These are phyloP conservation scores for Aphidius gifuensis DNA, from an alignment of 1,140 invertebrate genomes.

Conservation along the genomic window DNA sequence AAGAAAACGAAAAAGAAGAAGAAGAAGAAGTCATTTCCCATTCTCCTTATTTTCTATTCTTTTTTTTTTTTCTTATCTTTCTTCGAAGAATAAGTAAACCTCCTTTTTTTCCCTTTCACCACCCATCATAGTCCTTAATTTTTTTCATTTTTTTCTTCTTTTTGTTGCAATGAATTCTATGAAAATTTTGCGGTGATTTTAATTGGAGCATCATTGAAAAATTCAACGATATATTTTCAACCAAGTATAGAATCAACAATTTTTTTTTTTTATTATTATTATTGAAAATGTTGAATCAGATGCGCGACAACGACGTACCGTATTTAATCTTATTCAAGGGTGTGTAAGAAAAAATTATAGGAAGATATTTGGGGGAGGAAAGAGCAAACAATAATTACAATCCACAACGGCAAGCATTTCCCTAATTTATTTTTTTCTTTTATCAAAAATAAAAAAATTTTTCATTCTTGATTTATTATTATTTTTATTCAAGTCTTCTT, in stretches of 20 bases:
- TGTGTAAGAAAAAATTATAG: constrained; percentile 12
- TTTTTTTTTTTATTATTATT: too few relatives aligned
- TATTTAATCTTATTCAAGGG: constrained; percentile 10
- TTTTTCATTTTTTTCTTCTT: too few relatives aligned
- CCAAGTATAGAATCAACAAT: too few relatives aligned
- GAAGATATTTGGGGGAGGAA: constrained; percentile 1
- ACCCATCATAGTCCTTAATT: too few relatives aligned
- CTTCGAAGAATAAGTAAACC: not conserved
- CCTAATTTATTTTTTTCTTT: constrained; percentile 13
- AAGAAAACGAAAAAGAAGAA: not conserved
- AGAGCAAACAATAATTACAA: constrained; percentile 21
- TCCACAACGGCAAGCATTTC: constrained; percentile 15
- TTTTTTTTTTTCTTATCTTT: not conserved
- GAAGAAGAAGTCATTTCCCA: constrained; percentile 5
- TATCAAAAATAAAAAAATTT: not conserved
- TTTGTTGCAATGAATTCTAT: too few relatives aligned
- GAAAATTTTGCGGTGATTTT: too few relatives aligned
- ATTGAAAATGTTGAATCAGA: too few relatives aligned
- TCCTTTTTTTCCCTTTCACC: not conserved
- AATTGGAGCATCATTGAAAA: too few relatives aligned
- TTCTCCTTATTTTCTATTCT: too few relatives aligned
- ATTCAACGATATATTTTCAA: too few relatives aligned
- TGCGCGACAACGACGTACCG: not conserved
- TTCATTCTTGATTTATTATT: too few relatives aligned
- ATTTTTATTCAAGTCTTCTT: constrained; percentile 12